Evolutionary conservation across 1,140 invertebrate genomes (phyloP).

Genomic region (Augochlora pura): DNA sequence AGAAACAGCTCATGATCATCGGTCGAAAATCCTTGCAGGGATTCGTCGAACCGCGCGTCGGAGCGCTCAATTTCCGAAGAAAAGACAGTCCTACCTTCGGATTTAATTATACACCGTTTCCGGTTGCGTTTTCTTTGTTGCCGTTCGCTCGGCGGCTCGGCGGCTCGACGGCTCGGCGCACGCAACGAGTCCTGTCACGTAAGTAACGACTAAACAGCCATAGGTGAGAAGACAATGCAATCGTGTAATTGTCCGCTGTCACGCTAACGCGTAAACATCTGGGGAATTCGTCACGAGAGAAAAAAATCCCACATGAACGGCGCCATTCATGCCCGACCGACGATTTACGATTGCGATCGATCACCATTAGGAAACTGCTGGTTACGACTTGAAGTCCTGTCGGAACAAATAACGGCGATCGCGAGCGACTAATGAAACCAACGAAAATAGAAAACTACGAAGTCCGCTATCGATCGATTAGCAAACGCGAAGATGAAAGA

Average conservation of each 20-base stretch:
- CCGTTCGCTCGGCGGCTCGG: background rate
- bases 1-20: background rate
- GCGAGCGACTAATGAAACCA: too few relatives aligned
- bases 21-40: background rate
- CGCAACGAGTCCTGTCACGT: slow-evolving; percentile 40
- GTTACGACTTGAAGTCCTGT: too few relatives aligned
- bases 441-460: too few relatives aligned
- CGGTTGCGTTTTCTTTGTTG: slow-evolving; percentile 36
- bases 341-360: background rate
- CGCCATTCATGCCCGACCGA: background rate
- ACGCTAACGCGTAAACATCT: slow-evolving; percentile 25
- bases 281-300: background rate
- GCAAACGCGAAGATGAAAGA: too few relatives aligned
- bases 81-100: background rate
- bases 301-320: background rate
- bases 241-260: slow-evolving; percentile 25
- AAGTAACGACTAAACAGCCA: slow-evolving; percentile 17
- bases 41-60: background rate
- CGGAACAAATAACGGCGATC: too few relatives aligned
- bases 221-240: slow-evolving; percentile 41
- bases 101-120: slow-evolving; percentile 32
- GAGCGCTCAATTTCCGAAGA: slow-evolving; percentile 1
- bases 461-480: too few relatives aligned
- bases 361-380: background rate
- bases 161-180: background rate